These are phyloP conservation scores for Serranochromis macrocephalus DNA, from an alignment of 2,113 vertebrate species.

Conservation along the genomic window DNA sequence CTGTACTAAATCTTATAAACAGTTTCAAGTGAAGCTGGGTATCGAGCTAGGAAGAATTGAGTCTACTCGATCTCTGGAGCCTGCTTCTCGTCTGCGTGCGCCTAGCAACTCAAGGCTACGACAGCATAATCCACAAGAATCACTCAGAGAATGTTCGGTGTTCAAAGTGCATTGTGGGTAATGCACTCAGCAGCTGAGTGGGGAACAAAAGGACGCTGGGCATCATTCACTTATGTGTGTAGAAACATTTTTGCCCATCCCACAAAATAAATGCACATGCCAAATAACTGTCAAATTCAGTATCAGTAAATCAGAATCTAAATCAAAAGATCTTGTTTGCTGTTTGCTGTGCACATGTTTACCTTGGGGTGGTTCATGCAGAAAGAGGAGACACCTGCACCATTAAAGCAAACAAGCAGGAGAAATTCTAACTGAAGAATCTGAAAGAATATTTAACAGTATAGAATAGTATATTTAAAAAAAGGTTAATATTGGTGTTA, in stretches of 20 bases:
- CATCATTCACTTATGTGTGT: not conserved
- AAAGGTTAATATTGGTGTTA: not conserved
- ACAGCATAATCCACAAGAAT: not conserved
- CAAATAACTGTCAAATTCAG: not conserved
- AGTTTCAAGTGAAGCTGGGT: not conserved
- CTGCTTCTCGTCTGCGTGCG: not conserved
- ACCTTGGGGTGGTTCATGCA: not conserved
- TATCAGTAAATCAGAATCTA: not conserved
- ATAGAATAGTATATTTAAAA: not conserved
- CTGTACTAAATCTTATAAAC: not conserved
- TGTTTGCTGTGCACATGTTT: not conserved
- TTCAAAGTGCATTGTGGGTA: not conserved
- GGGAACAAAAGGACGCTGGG: rapidly evolving
- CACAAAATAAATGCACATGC: not conserved
- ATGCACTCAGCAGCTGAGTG: not conserved
- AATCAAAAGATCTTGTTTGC: not conserved
- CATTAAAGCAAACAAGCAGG: not conserved
- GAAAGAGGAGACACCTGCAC: not conserved
- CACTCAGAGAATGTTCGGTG: not conserved
- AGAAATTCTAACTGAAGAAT: not conserved
- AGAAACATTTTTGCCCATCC: not conserved
- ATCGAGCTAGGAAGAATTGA: not conserved
- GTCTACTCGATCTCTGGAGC: not conserved
- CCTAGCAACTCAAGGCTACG: not conserved
- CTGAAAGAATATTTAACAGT: not conserved